Conservation (phyloP, 2,888 invertebrate species). For the Hypomecis atomaria region DNA sequence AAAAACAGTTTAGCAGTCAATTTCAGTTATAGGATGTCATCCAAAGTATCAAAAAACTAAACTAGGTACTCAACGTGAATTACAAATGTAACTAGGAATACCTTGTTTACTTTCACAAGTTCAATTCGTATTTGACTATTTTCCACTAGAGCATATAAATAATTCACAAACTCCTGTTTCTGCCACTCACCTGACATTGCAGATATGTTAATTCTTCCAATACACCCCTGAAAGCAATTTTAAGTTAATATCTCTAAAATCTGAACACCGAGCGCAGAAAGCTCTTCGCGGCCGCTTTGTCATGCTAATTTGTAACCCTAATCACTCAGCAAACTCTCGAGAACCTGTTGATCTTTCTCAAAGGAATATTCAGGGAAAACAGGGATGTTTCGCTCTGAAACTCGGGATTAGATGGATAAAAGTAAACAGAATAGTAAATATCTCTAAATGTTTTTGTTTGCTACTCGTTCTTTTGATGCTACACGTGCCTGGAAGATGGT, state of each 20-base stretch:
- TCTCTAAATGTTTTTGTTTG: conserved; percentile 1
- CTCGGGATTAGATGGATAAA: not conserved
- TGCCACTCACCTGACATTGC: not conserved
- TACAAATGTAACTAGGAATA: too few relatives aligned
- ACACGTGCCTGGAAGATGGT: not conserved
- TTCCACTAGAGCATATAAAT: too few relatives aligned
- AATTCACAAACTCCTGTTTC: not conserved
- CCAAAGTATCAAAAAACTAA: too few relatives aligned
- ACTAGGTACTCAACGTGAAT: too few relatives aligned
- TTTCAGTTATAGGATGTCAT: too few relatives aligned
- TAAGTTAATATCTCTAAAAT: conserved; percentile 19
- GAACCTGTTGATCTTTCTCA: conserved; percentile 55
- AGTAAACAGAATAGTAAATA: conserved; percentile 8
- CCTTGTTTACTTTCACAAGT: too few relatives aligned
- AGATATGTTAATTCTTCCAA: conserved; percentile 13
- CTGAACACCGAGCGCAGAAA: conserved; percentile 40
- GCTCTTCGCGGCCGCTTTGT: conserved; percentile 53
- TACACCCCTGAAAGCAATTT: conserved; percentile 7
- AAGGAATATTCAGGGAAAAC: conserved; percentile 28
- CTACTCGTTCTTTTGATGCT: not conserved
- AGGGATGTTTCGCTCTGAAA: conserved; percentile 3
- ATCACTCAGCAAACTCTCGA: conserved; percentile 50
- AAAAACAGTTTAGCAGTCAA: too few relatives aligned
- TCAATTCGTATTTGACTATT: too few relatives aligned
- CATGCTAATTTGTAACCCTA: conserved; percentile 61